phyloP scores from a whole-genome alignment of 2,797 vertebrate species.

The Leptatherina wallacei region DNA sequence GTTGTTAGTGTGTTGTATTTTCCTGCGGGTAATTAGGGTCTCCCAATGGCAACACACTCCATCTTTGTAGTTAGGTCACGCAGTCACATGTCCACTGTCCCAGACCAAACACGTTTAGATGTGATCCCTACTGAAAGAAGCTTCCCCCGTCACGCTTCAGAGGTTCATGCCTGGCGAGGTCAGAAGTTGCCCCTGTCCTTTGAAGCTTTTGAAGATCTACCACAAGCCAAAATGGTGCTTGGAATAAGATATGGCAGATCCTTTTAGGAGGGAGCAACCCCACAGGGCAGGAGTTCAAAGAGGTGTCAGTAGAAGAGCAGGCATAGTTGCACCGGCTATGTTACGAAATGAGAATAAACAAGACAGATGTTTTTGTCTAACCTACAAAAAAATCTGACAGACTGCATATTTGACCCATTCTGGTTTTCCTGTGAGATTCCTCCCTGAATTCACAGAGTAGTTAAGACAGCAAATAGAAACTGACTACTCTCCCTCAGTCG shows the following conservation, averaged over 20 bases:
- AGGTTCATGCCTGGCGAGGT: conserved; percentile 55
- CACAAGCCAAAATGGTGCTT: conserved; percentile 45
- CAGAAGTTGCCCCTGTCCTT: conserved; percentile 62
- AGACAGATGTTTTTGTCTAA: conserved; percentile 21
- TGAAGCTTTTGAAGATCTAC: conserved; percentile 68
- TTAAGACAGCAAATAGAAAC: conserved; percentile 36
- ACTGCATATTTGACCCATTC: conserved; percentile 30
- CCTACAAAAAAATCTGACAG: conserved; percentile 21
- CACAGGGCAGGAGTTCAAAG: conserved; percentile 70
- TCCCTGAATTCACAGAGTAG: conserved; percentile 30
- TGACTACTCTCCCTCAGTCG: conserved; percentile 22
- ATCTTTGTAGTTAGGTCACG: conserved; percentile 51
- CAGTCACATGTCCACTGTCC: neutral
- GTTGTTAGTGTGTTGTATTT: conserved; percentile 51
- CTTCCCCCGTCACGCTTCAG: conserved; percentile 55
- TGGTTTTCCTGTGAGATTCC: conserved; percentile 18
- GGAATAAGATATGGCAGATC: conserved; percentile 47
- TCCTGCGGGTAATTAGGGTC: conserved; percentile 59
- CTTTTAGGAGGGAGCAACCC: conserved; percentile 43
- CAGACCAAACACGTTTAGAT: conserved; percentile 34
- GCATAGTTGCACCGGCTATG: conserved; percentile 23
- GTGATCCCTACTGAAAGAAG: conserved; percentile 16
- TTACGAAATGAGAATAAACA: conserved; percentile 30
- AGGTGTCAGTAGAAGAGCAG: conserved; percentile 36
- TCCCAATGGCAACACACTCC: conserved; percentile 17